Base-by-base conservation (phyloP, 1,140 invertebrate genomes). In the Harpegnathos saltator region DNA sequence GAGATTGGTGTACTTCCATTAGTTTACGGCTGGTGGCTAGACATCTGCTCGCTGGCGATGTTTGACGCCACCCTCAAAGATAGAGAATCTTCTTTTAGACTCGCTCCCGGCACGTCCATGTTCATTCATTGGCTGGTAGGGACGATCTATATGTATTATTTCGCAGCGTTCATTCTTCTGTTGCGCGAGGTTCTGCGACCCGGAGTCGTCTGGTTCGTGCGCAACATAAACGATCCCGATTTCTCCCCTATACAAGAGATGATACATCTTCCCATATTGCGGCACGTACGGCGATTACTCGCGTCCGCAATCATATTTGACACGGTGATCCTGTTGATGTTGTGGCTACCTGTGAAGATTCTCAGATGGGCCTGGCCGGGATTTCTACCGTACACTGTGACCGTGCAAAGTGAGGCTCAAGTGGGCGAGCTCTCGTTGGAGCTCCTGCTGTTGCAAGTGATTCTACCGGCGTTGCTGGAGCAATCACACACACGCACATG, bases 101-200 rank as follows among this genome's bases (percentile, higher is more conserved):
- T 96, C 0, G 97, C 98, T 0, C 99, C 99, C 0, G 98, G 98
- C 58, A 99, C 99, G 0, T 99, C 98, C 0, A 98, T 99, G 95
- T 99, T 99, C 91, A 97, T 99, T 68, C 99, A 99, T 93, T 99
- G 99, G 99, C 95, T 99, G 12, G 97, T 99, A n/a, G 99, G 99
- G 71, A 99, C 99, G 98, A 97, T 99, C 1, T 99, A 99, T 93
- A 98, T 99, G 17, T 99, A 99, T 93, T 99, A 99, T 94, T 99
- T 99, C 92, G 99, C 99, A 11, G 99, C 98, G 0, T 99, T 99
- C 91, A 98, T 99, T 52, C 95, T 99, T 0, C 94, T 99, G 0
- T 93, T 99, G 3, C 95, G 99, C 62, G 99, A 99, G 95, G 98
- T 99, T 3, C 92, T 99, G 9, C 95, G 99, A 68, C 99, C 99